Percentiles rank a stretch among this genome's conserved stretches.
phyloP scores from a whole-genome alignment of 2,113 vertebrate species.

The Cepphus grylle region DNA sequence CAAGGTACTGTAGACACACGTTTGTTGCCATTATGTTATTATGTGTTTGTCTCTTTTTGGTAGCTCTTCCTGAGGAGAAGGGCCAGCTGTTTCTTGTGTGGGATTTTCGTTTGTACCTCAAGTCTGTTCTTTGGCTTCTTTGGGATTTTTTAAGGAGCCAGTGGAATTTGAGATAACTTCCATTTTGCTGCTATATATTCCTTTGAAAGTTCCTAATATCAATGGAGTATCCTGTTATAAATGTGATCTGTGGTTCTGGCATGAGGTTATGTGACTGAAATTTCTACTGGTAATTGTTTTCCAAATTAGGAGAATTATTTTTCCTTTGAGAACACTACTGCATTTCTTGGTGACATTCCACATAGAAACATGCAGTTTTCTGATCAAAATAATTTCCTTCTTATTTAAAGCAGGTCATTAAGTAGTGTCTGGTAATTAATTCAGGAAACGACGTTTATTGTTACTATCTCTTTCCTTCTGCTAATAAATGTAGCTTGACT shows the following conservation, averaged over 20 bases:
- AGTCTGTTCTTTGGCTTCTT: not conserved
- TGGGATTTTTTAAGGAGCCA: not conserved
- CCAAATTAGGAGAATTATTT: not conserved
- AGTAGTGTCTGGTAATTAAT: not conserved
- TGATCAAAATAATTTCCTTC: not conserved
- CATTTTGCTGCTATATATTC: not conserved
- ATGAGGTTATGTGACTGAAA: not conserved
- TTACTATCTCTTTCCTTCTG: not conserved
- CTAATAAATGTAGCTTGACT: not conserved
- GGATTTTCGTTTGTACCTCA: not conserved
- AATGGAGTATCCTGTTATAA: not conserved
- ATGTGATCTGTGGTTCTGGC: not conserved
- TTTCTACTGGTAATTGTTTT: not conserved
- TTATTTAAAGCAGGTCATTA: not conserved
- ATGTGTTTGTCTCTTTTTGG: not conserved
- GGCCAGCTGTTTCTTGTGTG: not conserved
- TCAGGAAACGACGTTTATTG: fast-evolving
- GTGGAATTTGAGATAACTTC: not conserved
- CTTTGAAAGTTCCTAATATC: not conserved
- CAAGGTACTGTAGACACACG: conserved; percentile 51
- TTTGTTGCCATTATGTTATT: not conserved
- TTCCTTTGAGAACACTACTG: not conserved
- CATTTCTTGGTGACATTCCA: not conserved
- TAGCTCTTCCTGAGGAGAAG: not conserved
- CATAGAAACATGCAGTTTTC: not conserved